These are phyloP conservation scores for Pecten maximus DNA, from an alignment of 2,888 invertebrate species.

Conservation along the genomic window DNA sequence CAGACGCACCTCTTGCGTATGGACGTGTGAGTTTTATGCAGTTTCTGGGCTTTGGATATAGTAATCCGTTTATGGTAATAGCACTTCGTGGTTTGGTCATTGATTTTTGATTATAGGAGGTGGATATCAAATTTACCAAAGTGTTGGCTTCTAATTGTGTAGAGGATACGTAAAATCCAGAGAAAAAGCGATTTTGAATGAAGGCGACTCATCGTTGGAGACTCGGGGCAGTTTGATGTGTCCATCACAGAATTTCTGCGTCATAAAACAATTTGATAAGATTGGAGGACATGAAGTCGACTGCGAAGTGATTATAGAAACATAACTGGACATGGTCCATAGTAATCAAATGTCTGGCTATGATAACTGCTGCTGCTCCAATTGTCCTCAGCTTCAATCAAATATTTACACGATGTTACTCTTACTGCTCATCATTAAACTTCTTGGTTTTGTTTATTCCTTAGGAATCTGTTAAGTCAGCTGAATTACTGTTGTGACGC, in stretches of 20 bases:
- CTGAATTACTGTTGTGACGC: background rate
- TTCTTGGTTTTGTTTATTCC: background rate
- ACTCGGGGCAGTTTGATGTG: background rate
- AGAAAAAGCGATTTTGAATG: slow-evolving; percentile 9
- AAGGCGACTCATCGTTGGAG: background rate
- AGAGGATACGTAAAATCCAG: slow-evolving; percentile 21
- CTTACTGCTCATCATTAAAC: background rate
- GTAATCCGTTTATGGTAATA: slow-evolving; percentile 30
- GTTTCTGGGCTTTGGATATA: background rate
- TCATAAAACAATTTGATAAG: slow-evolving; percentile 27
- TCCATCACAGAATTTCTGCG: background rate
- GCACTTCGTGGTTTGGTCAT: slow-evolving; percentile 11
- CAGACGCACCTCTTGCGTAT: slow-evolving; percentile 18
- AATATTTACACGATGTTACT: background rate
- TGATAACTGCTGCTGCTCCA: background rate
- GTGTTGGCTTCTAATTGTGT: slow-evolving; percentile 32
- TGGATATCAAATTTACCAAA: slow-evolving; percentile 33
- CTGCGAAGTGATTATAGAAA: background rate
- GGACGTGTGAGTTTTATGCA: slow-evolving; percentile 15
- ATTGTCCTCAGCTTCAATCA: background rate
- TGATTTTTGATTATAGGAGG: slow-evolving; percentile 24
- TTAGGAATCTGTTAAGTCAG: background rate
- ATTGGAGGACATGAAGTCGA: background rate
- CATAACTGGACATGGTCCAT: background rate
- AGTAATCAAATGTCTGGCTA: background rate